phyloP scores from a whole-genome alignment of 2,797 vertebrate genomes.

The Eleutherodactylus coqui region DNA sequence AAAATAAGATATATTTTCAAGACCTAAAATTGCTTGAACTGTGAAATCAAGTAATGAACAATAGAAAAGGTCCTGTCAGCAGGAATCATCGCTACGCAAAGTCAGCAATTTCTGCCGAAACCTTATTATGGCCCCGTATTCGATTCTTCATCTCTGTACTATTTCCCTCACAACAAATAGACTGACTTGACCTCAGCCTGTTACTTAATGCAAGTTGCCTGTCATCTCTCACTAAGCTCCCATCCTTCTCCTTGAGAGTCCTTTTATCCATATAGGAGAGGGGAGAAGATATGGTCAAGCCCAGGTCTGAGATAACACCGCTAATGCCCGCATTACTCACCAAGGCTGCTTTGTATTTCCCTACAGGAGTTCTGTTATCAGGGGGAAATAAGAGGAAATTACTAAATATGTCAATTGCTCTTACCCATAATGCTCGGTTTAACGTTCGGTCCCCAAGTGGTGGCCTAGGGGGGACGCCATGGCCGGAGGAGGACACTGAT shows the following conservation, averaged over 20 bases:
- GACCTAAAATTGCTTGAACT: constrained; percentile 80
- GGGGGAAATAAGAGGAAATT: neutral
- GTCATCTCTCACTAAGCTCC: constrained; percentile 72
- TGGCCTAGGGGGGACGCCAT: neutral
- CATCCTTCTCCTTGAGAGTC: constrained; percentile 74
- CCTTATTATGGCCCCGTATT: constrained; percentile 79
- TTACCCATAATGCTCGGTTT: neutral
- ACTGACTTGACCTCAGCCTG: constrained; percentile 79
- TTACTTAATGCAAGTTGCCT: constrained; percentile 73
- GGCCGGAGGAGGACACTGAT: neutral
- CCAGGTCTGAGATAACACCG: constrained; percentile 65
- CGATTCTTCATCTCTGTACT: constrained; percentile 77
- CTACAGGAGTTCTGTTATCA: neutral
- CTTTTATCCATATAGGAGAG: constrained; percentile 65
- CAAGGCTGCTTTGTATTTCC: neutral
- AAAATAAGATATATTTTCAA: constrained; percentile 74
- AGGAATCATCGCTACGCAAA: constrained; percentile 80
- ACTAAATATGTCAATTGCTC: neutral
- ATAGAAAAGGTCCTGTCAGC: constrained; percentile 89
- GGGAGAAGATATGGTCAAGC: constrained; percentile 67
- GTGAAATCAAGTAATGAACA: constrained; percentile 88
- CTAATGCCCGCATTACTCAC: constrained; percentile 61
- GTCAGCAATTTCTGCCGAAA: constrained; percentile 88
- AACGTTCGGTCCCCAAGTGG: neutral
- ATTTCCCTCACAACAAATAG: constrained; percentile 79